These are phyloP conservation scores for Grallaria varia DNA, from an alignment of 2,113 vertebrate species.

Conservation along the genomic window DNA sequence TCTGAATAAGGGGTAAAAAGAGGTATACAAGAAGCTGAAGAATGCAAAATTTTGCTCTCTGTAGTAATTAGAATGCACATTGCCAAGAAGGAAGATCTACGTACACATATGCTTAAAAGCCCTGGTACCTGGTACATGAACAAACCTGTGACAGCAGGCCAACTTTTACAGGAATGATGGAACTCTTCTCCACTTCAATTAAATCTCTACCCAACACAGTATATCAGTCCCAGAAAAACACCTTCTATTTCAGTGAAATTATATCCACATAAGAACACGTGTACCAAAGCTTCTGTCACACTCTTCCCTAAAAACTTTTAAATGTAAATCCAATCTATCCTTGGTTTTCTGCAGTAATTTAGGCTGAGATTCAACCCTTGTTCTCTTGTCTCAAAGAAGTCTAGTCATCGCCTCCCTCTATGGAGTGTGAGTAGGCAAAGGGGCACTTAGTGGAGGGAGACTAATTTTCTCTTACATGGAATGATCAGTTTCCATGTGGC, in stretches of 20 bases:
- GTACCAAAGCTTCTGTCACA: background rate
- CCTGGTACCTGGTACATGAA: background rate
- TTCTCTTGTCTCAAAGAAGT: background rate
- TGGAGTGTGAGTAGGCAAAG: background rate
- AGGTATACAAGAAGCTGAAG: background rate
- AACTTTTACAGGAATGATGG: background rate
- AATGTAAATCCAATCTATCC: background rate
- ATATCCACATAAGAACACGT: rapidly evolving
- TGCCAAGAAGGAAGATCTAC: background rate
- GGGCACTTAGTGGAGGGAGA: background rate
- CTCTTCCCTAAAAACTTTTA: background rate
- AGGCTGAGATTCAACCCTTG: background rate
- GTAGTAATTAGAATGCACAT: background rate
- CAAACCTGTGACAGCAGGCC: background rate
- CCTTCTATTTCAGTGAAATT: background rate
- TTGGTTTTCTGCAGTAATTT: background rate
- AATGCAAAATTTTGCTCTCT: background rate
- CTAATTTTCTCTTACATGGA: background rate
- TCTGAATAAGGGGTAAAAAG: background rate
- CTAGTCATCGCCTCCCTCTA: background rate
- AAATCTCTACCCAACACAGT: background rate
- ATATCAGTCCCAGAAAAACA: background rate
- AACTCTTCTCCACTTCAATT: background rate
- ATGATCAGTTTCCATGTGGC: background rate
- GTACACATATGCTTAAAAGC: background rate